phyloP scores from a whole-genome alignment of 2,113 vertebrate species.

The Odontophorus gujanensis region DNA sequence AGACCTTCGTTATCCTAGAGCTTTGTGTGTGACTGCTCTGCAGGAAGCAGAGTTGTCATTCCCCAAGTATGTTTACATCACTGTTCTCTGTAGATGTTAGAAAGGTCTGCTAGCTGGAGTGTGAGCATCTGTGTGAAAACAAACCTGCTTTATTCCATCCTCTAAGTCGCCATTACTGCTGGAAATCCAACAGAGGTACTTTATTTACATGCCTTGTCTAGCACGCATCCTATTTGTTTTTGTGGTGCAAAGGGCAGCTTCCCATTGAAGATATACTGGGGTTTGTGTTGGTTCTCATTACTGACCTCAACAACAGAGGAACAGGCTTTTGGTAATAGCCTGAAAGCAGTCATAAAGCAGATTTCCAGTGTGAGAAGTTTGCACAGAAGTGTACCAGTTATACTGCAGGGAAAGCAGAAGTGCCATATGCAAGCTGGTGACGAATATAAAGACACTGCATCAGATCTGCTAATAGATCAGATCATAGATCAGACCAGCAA shows the following conservation, averaged over 20 bases:
- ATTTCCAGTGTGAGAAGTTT: background rate
- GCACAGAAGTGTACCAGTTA: background rate
- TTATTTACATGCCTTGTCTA: background rate
- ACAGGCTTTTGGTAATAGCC: background rate
- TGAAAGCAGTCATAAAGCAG: background rate
- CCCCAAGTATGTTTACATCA: background rate
- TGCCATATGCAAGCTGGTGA: background rate
- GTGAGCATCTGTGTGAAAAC: background rate
- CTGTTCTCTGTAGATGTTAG: background rate
- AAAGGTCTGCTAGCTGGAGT: background rate
- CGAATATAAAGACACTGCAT: background rate
- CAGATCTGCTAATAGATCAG: constrained; percentile 40
- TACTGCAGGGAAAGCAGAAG: background rate
- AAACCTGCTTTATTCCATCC: background rate
- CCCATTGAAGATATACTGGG: background rate
- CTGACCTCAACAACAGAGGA: background rate
- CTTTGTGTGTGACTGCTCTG: accelerated
- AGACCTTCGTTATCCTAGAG: background rate
- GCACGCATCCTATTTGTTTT: background rate
- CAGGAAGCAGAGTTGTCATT: background rate
- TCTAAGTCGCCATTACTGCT: background rate
- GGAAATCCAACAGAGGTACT: background rate
- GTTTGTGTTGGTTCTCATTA: background rate
- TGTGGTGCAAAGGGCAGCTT: background rate
- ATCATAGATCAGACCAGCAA: constrained; percentile 46